Evolutionary conservation across 2,113 vertebrate genomes (phyloP).

Genomic region (Columba janthina): DNA sequence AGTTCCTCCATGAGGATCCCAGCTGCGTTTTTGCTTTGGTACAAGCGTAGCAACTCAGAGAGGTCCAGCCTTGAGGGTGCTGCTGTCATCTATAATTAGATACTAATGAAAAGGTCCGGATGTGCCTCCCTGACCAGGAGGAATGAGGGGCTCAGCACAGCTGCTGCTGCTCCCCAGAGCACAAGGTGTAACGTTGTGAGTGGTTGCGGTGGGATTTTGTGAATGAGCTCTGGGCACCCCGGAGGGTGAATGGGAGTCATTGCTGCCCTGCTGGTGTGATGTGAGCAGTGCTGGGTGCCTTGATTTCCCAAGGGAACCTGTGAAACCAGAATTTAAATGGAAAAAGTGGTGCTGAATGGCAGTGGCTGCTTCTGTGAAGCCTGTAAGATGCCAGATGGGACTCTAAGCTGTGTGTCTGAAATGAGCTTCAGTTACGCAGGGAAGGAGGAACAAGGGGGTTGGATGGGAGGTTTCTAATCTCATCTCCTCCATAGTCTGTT

Average conservation of each 20-base stretch:
- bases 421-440: neutral
- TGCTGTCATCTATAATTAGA: neutral
- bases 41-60: neutral
- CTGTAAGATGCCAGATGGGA: neutral
- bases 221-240: neutral
- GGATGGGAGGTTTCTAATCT: neutral
- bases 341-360: neutral
- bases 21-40: neutral
- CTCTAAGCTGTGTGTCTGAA: neutral
- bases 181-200: neutral
- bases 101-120: neutral
- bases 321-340: neutral
- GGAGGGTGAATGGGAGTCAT: neutral
- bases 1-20: neutral
- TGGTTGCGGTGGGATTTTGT: neutral
- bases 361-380: neutral
- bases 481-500: neutral
- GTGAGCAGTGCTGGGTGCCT: neutral
- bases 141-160: neutral
- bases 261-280: fast-evolving
- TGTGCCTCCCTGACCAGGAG: neutral
- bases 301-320: neutral
- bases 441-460: neutral
- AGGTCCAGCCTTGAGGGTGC: neutral
- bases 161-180: neutral